Conservation (phyloP, 1,140 invertebrate species). For the Pseudoatta argentina region DNA sequence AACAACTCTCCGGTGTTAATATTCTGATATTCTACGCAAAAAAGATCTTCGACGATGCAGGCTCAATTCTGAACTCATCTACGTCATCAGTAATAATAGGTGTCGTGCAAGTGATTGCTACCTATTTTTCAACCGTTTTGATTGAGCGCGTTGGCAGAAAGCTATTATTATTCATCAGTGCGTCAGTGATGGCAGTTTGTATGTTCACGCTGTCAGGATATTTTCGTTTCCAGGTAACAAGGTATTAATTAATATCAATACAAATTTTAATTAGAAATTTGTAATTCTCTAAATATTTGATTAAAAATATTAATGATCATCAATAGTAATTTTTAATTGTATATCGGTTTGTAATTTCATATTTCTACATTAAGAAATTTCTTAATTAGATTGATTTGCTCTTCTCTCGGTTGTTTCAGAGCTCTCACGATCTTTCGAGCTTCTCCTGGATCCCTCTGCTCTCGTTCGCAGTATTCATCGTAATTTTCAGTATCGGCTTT, state of each 20-base stretch:
- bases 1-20: conserved; percentile 89
- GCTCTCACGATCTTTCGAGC: conserved; percentile 67
- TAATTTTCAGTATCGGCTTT: conserved; percentile 83
- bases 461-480: conserved; percentile 85
- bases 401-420: conserved; percentile 27
- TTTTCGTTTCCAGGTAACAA: conserved; percentile 79
- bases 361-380: background rate
- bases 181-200: conserved; percentile 83
- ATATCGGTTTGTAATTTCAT: background rate
- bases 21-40: conserved; percentile 89
- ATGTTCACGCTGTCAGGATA: conserved; percentile 82
- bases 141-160: conserved; percentile 86
- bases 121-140: conserved; percentile 83
- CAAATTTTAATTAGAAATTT: conserved; percentile 20
- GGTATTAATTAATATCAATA: background rate
- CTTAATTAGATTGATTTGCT: background rate
- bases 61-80: conserved; percentile 75
- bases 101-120: conserved; percentile 85
- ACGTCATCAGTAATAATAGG: conserved; percentile 86
- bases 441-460: conserved; percentile 86
- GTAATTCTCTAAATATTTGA: background rate
- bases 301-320: background rate
- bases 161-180: conserved; percentile 87
- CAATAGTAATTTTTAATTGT: background rate
- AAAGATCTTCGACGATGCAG: conserved; percentile 84